These are phyloP conservation scores for Amphibalanus amphitrite DNA, from an alignment of 1,140 invertebrate species.

Conservation along the genomic window DNA sequence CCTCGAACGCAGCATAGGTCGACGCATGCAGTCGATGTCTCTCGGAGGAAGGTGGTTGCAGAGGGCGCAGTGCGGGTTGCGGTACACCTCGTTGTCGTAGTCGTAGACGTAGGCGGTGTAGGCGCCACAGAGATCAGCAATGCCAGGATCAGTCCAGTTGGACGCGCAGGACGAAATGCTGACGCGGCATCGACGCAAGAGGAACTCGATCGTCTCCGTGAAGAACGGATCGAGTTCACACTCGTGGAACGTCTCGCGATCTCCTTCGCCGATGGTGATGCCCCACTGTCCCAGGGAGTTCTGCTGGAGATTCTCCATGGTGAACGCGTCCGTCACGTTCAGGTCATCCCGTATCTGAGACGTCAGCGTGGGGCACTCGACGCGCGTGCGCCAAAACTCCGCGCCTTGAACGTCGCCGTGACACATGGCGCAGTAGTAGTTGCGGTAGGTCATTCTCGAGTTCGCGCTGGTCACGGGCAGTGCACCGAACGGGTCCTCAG, in stretches of 20 bases:
- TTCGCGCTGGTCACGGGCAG: slow-evolving; percentile 29
- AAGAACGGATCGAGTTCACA: slow-evolving; percentile 24
- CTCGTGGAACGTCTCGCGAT: slow-evolving; percentile 17
- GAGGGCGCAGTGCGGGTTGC: slow-evolving; percentile 38
- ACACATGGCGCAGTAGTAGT: slow-evolving; percentile 37
- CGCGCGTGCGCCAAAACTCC: slow-evolving; percentile 28
- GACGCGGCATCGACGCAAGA: slow-evolving; percentile 22
- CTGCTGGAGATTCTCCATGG: slow-evolving; percentile 19
- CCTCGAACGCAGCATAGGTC: slow-evolving; percentile 13
- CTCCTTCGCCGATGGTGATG: slow-evolving; percentile 16
- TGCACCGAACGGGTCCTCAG: slow-evolving; percentile 26
- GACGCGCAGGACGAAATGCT: slow-evolving; percentile 22
- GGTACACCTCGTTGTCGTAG: slow-evolving; percentile 23
- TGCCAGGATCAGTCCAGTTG: slow-evolving; percentile 23
- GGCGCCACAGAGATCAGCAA: slow-evolving; percentile 22
- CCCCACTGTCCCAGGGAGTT: slow-evolving; percentile 22
- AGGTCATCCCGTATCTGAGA: slow-evolving; percentile 12
- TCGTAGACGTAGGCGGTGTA: slow-evolving; percentile 30
- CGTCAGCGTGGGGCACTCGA: slow-evolving; percentile 26
- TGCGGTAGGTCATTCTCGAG: slow-evolving; percentile 34
- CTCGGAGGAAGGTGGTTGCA: slow-evolving; percentile 33
- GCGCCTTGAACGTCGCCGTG: slow-evolving; percentile 25
- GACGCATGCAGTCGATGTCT: slow-evolving; percentile 23
- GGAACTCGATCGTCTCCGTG: slow-evolving; percentile 21
- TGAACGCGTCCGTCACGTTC: slow-evolving; percentile 17